Evolutionary conservation across 1,140 invertebrate species (phyloP), one percentile per base, ranked within the genome.

Genomic region (Nasonia giraulti): DNA sequence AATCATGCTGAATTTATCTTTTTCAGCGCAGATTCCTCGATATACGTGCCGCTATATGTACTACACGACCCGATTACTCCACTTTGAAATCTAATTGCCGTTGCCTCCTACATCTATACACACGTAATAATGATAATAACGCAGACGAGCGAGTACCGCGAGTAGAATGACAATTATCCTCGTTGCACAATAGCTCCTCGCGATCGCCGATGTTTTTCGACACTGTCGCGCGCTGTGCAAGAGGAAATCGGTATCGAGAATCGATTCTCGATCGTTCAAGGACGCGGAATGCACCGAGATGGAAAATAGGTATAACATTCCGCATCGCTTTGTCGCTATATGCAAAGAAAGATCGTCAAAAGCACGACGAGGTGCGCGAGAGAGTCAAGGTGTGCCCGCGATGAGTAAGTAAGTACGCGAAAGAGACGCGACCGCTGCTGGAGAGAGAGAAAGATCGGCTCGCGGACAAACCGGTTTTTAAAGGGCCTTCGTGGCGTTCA

Each of bases 1-100:
- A 83, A 77, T 83, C 82, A 83, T 14, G 62, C 82, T 50, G 33
- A 47, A 76, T 83, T 77, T 77, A 77, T 83, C 82, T 76, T 80
- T 37, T 23, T 44, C 68, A 71, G 27, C 31, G 68, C 68, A 71
- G 55, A 62, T 62, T 62, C 55, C 68, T 71, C 31, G 68, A 71
- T 71, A 69, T 27, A 69, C 68, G 2, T 31, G 68, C n/a, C 5
- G 11, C 7, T 14, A 33, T 31, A 6, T 27, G 7, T 31, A 71
- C 17, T 44, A 44, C 40, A 10, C 40, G 40, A 44, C 40, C 10
- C 40, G 40, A 44, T 44, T 44, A 44, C 40, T 44, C 40, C 40
- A 44, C 40, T 44, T 44, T 44, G n/a, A 66, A 66, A 71, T 8
- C 23, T 6, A 71, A n/a, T 20, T n/a, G 27, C 68, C 68, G 68